phyloP scores from a whole-genome alignment of 53 echinoderm and acorn worm genomes.

The Echinarachnius parma region DNA sequence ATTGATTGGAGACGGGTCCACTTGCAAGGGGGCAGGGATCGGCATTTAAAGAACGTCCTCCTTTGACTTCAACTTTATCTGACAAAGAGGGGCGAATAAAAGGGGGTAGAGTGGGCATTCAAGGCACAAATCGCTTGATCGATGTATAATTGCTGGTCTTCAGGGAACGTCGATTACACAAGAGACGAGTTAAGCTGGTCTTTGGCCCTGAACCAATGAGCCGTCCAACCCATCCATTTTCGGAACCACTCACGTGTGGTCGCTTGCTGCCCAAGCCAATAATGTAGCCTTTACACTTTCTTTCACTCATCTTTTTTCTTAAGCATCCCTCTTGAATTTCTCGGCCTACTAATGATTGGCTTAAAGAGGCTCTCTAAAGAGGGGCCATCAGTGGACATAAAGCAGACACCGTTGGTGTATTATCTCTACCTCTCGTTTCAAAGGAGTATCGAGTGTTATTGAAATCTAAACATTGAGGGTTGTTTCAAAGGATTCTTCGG shows the following conservation, averaged over 20 bases:
- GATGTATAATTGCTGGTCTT: slow-evolving; percentile 45
- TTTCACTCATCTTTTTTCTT: slow-evolving; percentile 1
- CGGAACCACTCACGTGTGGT: slow-evolving; percentile 37
- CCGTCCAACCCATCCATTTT: slow-evolving; percentile 3
- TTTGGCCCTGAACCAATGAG: slow-evolving; percentile 15
- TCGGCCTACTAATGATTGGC: slow-evolving; percentile 26
- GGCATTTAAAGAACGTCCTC: slow-evolving; percentile 1
- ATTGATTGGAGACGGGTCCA: slow-evolving; percentile 1
- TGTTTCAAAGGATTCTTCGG: background rate
- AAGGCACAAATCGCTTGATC: slow-evolving; percentile 37
- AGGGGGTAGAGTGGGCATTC: background rate
- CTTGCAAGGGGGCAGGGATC: background rate
- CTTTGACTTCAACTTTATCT: slow-evolving; percentile 4
- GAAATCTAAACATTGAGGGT: slow-evolving; percentile 6
- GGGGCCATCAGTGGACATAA: slow-evolving; percentile 23
- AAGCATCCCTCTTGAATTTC: too few relatives aligned
- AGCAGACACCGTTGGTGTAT: slow-evolving; percentile 24
- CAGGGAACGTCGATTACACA: slow-evolving; percentile 12
- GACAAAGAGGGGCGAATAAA: background rate
- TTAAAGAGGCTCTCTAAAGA: too few relatives aligned
- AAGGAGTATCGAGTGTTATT: background rate
- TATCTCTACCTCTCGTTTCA: slow-evolving; percentile 1
- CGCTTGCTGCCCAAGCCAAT: background rate
- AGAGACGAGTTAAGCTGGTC: background rate
- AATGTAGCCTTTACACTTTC: background rate